phyloP scores from a whole-genome alignment of 2,113 vertebrate genomes.

The Microtus richardsoni region DNA sequence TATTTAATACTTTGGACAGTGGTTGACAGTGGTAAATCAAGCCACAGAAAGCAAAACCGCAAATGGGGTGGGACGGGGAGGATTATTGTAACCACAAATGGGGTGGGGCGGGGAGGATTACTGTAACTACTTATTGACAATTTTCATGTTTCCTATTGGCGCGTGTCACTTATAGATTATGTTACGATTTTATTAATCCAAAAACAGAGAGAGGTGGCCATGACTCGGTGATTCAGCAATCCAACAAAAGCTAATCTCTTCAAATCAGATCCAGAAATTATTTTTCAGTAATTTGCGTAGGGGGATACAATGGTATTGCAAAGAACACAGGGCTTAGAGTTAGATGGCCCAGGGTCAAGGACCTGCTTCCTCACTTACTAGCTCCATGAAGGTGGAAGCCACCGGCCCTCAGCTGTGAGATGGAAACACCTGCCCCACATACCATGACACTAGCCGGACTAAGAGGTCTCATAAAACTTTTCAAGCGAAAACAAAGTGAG shows the following conservation, averaged over 20 bases:
- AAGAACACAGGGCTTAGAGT: background rate
- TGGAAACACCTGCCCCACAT: background rate
- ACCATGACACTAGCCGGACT: background rate
- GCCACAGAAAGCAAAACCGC: background rate
- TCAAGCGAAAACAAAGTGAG: background rate
- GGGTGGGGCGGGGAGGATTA: too few relatives aligned
- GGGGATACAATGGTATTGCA: background rate
- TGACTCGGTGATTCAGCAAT: background rate
- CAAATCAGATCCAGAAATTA: conserved; percentile 28
- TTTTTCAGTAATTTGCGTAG: conserved; percentile 5
- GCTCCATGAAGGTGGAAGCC: background rate
- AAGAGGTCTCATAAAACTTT: background rate
- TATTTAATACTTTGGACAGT: background rate
- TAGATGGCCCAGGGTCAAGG: background rate
- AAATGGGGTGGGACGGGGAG: background rate
- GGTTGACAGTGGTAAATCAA: background rate
- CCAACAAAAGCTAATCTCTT: background rate
- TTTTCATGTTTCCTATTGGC: background rate
- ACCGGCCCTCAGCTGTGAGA: background rate
- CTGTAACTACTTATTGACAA: conserved; percentile 26
- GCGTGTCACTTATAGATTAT: background rate
- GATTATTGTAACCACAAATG: too few relatives aligned
- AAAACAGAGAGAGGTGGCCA: conserved; percentile 25
- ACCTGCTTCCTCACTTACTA: background rate
- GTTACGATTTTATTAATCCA: conserved; percentile 30